Base-by-base conservation (phyloP, 30 jellyfish, hydroid and myxozoan genomes). In the Catostylus mosaicus region DNA sequence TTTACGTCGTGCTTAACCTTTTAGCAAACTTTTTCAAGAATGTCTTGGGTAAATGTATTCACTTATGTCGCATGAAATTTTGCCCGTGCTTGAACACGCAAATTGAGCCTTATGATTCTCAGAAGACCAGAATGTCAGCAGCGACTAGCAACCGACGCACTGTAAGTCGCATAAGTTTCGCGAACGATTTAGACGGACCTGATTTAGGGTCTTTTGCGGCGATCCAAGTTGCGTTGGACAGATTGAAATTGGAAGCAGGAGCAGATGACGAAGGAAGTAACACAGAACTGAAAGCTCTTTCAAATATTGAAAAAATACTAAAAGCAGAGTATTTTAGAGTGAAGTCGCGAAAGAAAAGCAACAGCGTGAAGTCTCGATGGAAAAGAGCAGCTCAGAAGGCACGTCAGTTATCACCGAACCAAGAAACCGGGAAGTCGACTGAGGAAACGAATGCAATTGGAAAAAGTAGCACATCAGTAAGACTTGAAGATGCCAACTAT, bases 161-260 rank as follows among this genome's bases (percentile, higher is more conserved):
- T 6, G 84, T 59, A 40, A 74, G 92, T 48, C 84, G 91, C 20
- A 64, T 70, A 0, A 92, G 96, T 60, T 20, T 77, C 11, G 74
- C 81, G 12, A 78, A 78, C 68, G 88, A 61, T 34, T 79, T 45
- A 18, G 93, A 80, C 46, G 96, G 89, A 16, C 73, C 75, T 7
- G 95, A 80, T 60, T 68, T 92, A 1, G 98, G 98, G 2, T 92
- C 98, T 1, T 92, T 92, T 67, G 95, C 96, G 1, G 98, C 98
- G 43, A 92, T 92, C 5, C 98, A 92, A 67, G 70, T 71, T 7
- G 98, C 98, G 3, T 59, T 92, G 50, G 98, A 92, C 51, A 60
- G 84, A 45, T 30, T 82, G 47, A 92, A 86, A 77, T 27, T 61
- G 48, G 83, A 67, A 27, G 96, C 95, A 8, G 81, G 83, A 9